phyloP scores from a whole-genome alignment of 2,888 invertebrate species.

The Callimorpha dominula region DNA sequence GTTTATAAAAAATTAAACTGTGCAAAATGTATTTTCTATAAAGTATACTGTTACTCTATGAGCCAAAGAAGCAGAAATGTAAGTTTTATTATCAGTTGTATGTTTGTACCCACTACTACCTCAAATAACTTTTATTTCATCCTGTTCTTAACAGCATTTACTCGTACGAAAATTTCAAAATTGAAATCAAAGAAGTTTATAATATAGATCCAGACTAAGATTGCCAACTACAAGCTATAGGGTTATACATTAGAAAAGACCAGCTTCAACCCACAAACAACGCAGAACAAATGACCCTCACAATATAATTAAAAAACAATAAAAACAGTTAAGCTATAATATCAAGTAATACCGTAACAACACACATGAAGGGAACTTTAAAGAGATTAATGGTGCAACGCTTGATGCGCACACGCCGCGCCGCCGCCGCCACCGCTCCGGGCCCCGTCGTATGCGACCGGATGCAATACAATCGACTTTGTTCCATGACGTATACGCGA shows the following conservation, averaged over 20 bases:
- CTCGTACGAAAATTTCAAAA: not conserved
- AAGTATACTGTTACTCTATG: no score
- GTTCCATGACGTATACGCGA: not conserved
- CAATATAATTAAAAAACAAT: not conserved
- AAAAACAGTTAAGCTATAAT: not conserved
- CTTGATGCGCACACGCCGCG: constrained; percentile 2
- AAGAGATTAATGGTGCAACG: constrained; percentile 6
- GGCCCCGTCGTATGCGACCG: constrained; percentile 7
- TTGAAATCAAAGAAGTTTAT: not conserved
- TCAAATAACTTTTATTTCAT: not conserved
- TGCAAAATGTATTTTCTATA: no score
- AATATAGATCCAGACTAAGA: not conserved
- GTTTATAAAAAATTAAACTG: no score
- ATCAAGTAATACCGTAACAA: not conserved
- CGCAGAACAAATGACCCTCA: not conserved
- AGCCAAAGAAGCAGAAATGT: no score
- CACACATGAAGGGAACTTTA: constrained; percentile 4
- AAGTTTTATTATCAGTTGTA: no score
- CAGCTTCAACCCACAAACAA: not conserved
- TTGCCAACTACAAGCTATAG: not conserved
- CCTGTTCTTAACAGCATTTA: not conserved
- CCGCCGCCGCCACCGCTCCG: no score
- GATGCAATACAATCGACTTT: constrained; percentile 10
- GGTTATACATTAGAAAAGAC: no score
- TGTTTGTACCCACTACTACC: not conserved